Evolutionary conservation across 2,888 invertebrate genomes (phyloP).

Genomic region (Oxystoma pomonae): DNA sequence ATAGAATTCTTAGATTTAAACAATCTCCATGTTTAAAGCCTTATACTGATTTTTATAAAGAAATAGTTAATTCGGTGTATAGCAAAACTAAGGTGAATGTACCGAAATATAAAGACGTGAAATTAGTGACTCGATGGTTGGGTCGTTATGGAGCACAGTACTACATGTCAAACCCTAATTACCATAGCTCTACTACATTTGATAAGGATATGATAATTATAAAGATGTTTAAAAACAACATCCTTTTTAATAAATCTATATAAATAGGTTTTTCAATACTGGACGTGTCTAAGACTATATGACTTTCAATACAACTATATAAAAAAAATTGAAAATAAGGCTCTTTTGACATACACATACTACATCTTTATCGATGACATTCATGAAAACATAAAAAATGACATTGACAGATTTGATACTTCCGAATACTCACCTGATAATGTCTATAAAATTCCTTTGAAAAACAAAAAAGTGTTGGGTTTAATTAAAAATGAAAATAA

Average conservation of each 20-base stretch:
- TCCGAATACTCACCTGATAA: slow-evolving; percentile 3
- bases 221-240: slow-evolving; percentile 31
- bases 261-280: slow-evolving; percentile 42
- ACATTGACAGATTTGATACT: slow-evolving; percentile 3
- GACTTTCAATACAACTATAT: slow-evolving; percentile 41
- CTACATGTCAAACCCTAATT: slow-evolving; percentile 37
- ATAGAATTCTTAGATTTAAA: slow-evolving; percentile 38
- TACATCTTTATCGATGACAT: too few relatives aligned
- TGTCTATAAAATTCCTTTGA: slow-evolving; percentile 2
- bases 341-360: slow-evolving; percentile 23
- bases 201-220: slow-evolving; percentile 39
- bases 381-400: slow-evolving; percentile 7
- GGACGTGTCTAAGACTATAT: slow-evolving; percentile 44
- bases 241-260: slow-evolving; percentile 41
- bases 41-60: slow-evolving; percentile 37
- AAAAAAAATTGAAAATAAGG: slow-evolving; percentile 11
- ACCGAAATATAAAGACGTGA: slow-evolving; percentile 40
- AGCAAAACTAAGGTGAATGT: slow-evolving; percentile 44
- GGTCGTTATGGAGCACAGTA: slow-evolving; percentile 26
- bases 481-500: slow-evolving; percentile 12
- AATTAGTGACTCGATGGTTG: slow-evolving; percentile 30
- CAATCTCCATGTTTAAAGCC: slow-evolving; percentile 40
- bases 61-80: slow-evolving; percentile 29
- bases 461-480: slow-evolving; percentile 9
- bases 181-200: slow-evolving; percentile 35